These are phyloP conservation scores for Neoascia interrupta DNA, from an alignment of 2,888 invertebrate species.

Conservation along the genomic window DNA sequence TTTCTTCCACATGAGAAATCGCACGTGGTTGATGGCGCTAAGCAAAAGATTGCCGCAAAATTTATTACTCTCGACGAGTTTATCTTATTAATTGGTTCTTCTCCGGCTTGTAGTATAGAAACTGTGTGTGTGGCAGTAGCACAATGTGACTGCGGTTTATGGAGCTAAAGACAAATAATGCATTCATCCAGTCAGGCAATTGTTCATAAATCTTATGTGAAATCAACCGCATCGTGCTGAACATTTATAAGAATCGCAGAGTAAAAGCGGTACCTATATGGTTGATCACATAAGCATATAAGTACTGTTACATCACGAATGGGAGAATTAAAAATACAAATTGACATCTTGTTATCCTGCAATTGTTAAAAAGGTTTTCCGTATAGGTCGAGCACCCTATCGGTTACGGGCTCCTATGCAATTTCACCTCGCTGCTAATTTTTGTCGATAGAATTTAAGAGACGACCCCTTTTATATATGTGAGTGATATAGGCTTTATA, in stretches of 20 bases:
- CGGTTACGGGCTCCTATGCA: slow-evolving; percentile 50
- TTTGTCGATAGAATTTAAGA: background rate
- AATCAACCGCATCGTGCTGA: slow-evolving; percentile 71
- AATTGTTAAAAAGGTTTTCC: slow-evolving; percentile 24
- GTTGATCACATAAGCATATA: slow-evolving; percentile 2
- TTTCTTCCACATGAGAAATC: slow-evolving; percentile 5
- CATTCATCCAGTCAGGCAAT: slow-evolving; percentile 47
- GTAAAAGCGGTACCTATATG: slow-evolving; percentile 14
- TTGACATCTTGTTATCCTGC: slow-evolving; percentile 73
- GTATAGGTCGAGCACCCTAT: background rate
- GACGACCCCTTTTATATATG: slow-evolving; percentile 52
- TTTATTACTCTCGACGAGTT: slow-evolving; percentile 56
- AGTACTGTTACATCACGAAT: slow-evolving; percentile 2
- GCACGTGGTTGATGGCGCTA: slow-evolving; percentile 53
- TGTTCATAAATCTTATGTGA: slow-evolving; percentile 70
- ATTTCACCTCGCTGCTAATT: slow-evolving; percentile 20
- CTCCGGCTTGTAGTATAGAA: background rate
- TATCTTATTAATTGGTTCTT: slow-evolving; percentile 50
- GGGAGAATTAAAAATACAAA: slow-evolving; percentile 67
- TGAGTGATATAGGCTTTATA: background rate
- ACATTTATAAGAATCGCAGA: slow-evolving; percentile 36
- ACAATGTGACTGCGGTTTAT: slow-evolving; percentile 22
- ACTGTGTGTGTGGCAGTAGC: background rate
- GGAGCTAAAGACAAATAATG: slow-evolving; percentile 11
- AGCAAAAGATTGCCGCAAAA: slow-evolving; percentile 49